Evolutionary conservation across 37 sponge, comb jelly and placozoan species (phyloP).

Genomic region (Oscarella lobularis): DNA sequence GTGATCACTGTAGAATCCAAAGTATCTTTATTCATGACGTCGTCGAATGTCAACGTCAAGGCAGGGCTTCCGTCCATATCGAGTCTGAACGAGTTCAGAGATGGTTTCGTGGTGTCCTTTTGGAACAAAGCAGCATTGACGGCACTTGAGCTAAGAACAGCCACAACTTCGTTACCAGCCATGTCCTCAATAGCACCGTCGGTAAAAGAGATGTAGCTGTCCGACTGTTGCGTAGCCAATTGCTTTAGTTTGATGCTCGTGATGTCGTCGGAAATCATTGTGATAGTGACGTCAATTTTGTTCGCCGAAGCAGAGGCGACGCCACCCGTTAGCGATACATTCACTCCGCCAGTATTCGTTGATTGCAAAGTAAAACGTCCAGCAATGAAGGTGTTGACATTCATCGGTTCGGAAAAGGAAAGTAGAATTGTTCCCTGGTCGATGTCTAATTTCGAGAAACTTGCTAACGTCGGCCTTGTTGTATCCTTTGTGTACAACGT

Average conservation of each 20-base stretch:
- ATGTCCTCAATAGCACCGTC: conserved; percentile 39
- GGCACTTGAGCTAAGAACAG: neutral
- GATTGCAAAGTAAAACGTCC: neutral
- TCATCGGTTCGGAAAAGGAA: conserved; percentile 67
- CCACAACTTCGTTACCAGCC: conserved; percentile 25
- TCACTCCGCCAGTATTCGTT: neutral
- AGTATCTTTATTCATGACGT: conserved; percentile 2
- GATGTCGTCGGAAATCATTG: neutral
- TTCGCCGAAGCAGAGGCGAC: neutral
- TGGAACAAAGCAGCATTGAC: neutral
- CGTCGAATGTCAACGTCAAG: neutral
- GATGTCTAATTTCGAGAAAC: neutral
- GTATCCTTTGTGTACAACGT: neutral
- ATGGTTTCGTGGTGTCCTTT: neutral
- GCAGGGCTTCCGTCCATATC: neutral
- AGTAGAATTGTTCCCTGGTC: conserved; percentile 23
- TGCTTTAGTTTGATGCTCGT: neutral
- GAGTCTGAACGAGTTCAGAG: neutral
- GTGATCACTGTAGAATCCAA: conserved; percentile 49
- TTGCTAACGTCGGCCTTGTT: neutral
- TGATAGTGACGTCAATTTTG: neutral
- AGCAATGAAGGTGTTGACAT: neutral
- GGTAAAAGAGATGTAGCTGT: conserved; percentile 28
- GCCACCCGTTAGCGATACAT: neutral
- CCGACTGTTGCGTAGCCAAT: neutral